phyloP scores from a whole-genome alignment of 2,113 vertebrate genomes.

The Astur gentilis region DNA sequence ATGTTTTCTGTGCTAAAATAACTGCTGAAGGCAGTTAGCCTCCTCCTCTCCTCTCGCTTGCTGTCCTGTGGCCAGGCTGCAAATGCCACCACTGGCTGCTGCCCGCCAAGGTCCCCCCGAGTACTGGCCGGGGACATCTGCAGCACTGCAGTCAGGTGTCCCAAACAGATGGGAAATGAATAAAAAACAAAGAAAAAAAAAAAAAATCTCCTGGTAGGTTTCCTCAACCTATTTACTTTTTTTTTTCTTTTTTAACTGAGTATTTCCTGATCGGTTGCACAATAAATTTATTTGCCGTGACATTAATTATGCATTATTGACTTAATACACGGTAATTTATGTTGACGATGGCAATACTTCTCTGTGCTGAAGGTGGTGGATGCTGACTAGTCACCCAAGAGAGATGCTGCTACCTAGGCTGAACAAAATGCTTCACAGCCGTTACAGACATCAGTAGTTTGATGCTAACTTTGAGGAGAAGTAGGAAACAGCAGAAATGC shows the following conservation, averaged over 20 bases:
- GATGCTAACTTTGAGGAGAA: neutral
- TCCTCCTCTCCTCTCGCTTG: neutral
- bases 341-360: neutral
- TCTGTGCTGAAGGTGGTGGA: neutral
- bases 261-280: neutral
- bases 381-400: neutral
- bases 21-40: neutral
- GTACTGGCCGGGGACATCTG: neutral
- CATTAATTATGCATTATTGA: slow-evolving; percentile 30
- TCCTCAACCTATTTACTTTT: neutral
- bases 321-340: neutral
- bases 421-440: neutral
- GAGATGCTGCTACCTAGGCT: neutral
- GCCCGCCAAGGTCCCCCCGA: fast-evolving
- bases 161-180: neutral
- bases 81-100: neutral
- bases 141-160: neutral
- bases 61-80: neutral
- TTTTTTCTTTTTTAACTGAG: neutral
- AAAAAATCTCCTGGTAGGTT: neutral
- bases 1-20: neutral
- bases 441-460: neutral
- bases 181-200: neutral
- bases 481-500: neutral
- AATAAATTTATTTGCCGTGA: neutral